These are phyloP conservation scores for Andrena minutula DNA, from an alignment of 2,888 invertebrate genomes.

Conservation along the genomic window DNA sequence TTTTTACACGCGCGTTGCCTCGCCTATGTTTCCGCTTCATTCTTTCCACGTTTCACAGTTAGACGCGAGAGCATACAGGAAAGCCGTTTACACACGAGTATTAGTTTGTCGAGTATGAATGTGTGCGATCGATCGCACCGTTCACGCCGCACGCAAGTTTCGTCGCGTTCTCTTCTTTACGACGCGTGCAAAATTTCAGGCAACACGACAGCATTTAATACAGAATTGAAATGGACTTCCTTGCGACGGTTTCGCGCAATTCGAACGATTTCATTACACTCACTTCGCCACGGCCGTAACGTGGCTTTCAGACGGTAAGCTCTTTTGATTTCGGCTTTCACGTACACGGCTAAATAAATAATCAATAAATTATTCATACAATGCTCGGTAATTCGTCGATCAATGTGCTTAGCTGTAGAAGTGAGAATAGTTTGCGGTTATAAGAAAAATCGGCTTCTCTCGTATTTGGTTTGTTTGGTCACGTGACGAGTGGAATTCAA, in stretches of 20 bases:
- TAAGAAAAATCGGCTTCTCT: no score
- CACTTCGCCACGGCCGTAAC: background rate
- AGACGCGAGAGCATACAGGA: slow-evolving; percentile 54
- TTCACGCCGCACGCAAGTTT: slow-evolving; percentile 10
- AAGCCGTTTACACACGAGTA: slow-evolving; percentile 65
- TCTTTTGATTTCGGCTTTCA: slow-evolving; percentile 24
- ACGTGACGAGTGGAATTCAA: background rate
- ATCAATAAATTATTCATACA: slow-evolving; percentile 34
- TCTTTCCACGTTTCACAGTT: slow-evolving; percentile 21
- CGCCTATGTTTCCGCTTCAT: slow-evolving; percentile 20
- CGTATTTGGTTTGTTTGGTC: background rate
- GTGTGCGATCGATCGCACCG: slow-evolving; percentile 27
- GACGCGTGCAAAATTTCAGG: background rate
- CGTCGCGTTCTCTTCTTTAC: background rate
- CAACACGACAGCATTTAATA: background rate
- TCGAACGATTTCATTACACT: background rate
- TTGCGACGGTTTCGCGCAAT: background rate
- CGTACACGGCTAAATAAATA: slow-evolving; percentile 31
- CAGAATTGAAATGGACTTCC: background rate
- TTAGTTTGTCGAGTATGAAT: slow-evolving; percentile 46
- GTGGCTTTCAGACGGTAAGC: slow-evolving; percentile 4
- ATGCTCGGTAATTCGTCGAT: background rate
- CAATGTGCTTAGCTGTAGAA: background rate
- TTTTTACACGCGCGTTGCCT: slow-evolving; percentile 52
- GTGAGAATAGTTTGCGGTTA: background rate